Percentiles rank a stretch among this genome's conserved stretches.
phyloP scores from a whole-genome alignment of 2,888 invertebrate species.

The Lasioglossum figueresi region DNA sequence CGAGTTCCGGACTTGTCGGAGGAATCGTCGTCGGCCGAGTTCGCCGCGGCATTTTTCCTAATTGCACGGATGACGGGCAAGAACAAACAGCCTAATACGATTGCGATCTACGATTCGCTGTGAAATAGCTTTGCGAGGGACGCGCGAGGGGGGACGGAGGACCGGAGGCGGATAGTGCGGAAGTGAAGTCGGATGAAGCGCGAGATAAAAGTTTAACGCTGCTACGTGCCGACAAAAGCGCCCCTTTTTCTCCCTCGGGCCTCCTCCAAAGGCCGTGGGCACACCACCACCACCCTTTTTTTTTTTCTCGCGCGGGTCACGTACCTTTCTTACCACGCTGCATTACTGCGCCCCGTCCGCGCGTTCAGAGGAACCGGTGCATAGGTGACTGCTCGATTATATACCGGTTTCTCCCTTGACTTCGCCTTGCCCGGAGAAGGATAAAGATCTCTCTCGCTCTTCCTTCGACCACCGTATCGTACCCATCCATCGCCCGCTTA shows the following conservation, averaged over 20 bases:
- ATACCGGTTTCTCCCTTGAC: conserved; percentile 64
- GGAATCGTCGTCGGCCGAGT: neutral
- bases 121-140: conserved; percentile 23
- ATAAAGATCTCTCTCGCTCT: conserved; percentile 55
- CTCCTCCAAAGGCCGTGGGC: conserved; percentile 31
- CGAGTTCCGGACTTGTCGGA: neutral
- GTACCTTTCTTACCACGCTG: conserved; percentile 61
- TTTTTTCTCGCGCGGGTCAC: conserved; percentile 58
- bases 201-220: conserved; percentile 63
- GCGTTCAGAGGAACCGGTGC: conserved; percentile 60
- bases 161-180: conserved; percentile 39
- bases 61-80: conserved; percentile 40
- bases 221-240: conserved; percentile 67
- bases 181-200: conserved; percentile 52
- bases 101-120: conserved; percentile 44
- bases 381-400: conserved; percentile 69
- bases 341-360: conserved; percentile 63
- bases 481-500: conserved; percentile 40
- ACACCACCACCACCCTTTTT: conserved; percentile 20
- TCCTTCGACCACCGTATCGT: conserved; percentile 33
- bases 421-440: conserved; percentile 36
- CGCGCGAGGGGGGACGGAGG: neutral
- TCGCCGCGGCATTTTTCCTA: conserved; percentile 16
- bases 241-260: conserved; percentile 32
- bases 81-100: conserved; percentile 58